Conservation (phyloP, 2,888 invertebrate genomes). For the Hypolimnas misippus region DNA sequence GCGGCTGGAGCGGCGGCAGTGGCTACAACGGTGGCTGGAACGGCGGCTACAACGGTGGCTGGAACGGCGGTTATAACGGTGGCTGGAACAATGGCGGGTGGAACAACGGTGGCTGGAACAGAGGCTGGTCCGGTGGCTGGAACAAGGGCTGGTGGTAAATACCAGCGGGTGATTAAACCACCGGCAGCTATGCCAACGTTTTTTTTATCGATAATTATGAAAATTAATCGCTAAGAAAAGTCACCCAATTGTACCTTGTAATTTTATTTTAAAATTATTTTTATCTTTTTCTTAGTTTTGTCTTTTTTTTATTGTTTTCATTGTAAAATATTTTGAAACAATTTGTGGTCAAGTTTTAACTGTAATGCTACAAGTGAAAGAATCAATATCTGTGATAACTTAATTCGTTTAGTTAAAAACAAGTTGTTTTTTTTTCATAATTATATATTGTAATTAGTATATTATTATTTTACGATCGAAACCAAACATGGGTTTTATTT, state of each 20-base stretch:
- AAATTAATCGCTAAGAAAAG: slow-evolving; percentile 2
- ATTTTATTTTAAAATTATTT: neutral
- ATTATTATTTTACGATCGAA: slow-evolving; percentile 13
- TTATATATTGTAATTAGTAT: slow-evolving; percentile 13
- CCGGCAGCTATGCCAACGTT: neutral
- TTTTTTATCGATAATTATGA: neutral
- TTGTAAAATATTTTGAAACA: neutral
- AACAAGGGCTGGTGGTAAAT: slow-evolving; percentile 18
- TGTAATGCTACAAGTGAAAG: neutral
- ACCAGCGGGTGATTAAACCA: neutral
- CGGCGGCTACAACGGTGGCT: slow-evolving; percentile 30
- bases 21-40: slow-evolving; percentile 44
- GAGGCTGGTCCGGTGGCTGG: slow-evolving; percentile 23
- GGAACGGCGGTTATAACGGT: neutral
- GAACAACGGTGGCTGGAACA: slow-evolving; percentile 34
- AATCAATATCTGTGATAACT: slow-evolving; percentile 24
- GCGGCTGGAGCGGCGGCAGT: slow-evolving; percentile 47
- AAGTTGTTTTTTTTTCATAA: slow-evolving; percentile 6
- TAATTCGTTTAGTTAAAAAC: no score
- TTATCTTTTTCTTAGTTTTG: neutral
- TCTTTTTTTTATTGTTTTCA: neutral
- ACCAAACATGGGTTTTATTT: no score
- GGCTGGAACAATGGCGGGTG: slow-evolving; percentile 10
- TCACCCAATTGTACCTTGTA: slow-evolving; percentile 12
- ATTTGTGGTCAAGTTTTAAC: neutral